A percentile compares a stretch with the other conserved stretches of the same genome.
phyloP scores from a whole-genome alignment of 2,113 vertebrate genomes.

The Rynchops niger region DNA sequence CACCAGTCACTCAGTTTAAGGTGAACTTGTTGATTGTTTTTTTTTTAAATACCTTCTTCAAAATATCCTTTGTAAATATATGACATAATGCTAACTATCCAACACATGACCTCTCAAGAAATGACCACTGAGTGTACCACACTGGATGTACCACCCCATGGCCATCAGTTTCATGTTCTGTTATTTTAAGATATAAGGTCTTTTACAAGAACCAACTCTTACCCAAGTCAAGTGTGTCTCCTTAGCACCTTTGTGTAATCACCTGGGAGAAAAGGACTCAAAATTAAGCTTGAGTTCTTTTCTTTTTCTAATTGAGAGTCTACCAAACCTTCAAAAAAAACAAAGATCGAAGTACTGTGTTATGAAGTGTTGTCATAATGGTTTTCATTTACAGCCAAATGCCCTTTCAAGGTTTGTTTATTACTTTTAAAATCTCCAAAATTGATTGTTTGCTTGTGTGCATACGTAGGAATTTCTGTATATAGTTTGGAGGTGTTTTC shows the following conservation, averaged over 20 bases:
- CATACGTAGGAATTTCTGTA: slow-evolving; percentile 1
- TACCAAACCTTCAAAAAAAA: background rate
- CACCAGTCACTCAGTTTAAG: background rate
- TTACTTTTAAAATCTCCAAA: slow-evolving; percentile 30
- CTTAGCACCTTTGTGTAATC: background rate
- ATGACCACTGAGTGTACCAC: background rate
- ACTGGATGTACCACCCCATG: background rate
- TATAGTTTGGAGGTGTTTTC: slow-evolving; percentile 47
- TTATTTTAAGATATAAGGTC: background rate
- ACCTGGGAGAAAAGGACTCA: background rate
- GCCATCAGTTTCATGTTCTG: background rate
- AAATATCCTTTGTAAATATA: background rate
- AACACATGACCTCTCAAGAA: background rate
- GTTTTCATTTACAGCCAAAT: slow-evolving; percentile 46
- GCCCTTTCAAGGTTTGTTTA: slow-evolving; percentile 46
- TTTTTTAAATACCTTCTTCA: background rate
- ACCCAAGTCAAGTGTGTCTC: background rate
- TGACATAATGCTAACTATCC: background rate
- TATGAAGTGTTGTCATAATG: slow-evolving; percentile 28
- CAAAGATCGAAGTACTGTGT: background rate
- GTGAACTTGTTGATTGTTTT: background rate
- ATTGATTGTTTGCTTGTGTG: slow-evolving; percentile 52
- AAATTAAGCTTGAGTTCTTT: background rate
- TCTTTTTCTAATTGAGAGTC: background rate
- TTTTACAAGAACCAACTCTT: background rate